A percentile compares a stretch with the other conserved stretches of the same genome.
Evolutionary conservation across 2,113 vertebrate species (phyloP).

Genomic region (Rhinolophus ferrumequinum): DNA sequence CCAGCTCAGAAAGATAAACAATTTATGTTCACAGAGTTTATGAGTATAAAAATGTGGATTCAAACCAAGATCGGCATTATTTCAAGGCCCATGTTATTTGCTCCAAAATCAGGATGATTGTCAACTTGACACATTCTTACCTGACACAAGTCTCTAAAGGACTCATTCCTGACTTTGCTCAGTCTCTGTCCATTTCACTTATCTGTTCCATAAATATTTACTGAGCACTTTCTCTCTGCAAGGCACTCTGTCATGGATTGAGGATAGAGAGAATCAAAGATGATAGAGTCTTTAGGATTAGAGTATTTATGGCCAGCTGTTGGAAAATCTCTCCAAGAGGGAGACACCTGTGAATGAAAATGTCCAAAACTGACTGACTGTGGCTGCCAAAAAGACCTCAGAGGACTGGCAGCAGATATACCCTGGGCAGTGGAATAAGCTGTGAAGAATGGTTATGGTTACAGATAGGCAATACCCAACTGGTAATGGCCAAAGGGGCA

Average conservation of each 20-base stretch:
- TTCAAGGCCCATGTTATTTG: not conserved
- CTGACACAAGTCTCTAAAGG: not conserved
- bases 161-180: not conserved
- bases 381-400: not conserved
- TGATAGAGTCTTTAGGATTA: not conserved
- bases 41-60: not conserved
- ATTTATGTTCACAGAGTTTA: not conserved
- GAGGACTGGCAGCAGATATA: not conserved
- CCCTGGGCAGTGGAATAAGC: not conserved
- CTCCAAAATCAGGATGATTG: not conserved
- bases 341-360: not conserved
- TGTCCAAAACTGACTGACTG: not conserved
- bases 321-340: not conserved
- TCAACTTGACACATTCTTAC: not conserved
- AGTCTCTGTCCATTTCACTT: not conserved
- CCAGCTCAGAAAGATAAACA: slow-evolving; percentile 20
- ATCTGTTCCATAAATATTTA: not conserved
- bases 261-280: not conserved
- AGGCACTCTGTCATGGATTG: not conserved
- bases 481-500: not conserved
- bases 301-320: not conserved
- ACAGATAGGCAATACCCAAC: not conserved
- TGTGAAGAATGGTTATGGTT: not conserved
- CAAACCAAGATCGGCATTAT: not conserved
- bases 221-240: not conserved